A percentile compares a stretch with the other conserved stretches of the same genome.
phyloP scores from a whole-genome alignment of 2,113 vertebrate species.

The Hyaena hyaena region DNA sequence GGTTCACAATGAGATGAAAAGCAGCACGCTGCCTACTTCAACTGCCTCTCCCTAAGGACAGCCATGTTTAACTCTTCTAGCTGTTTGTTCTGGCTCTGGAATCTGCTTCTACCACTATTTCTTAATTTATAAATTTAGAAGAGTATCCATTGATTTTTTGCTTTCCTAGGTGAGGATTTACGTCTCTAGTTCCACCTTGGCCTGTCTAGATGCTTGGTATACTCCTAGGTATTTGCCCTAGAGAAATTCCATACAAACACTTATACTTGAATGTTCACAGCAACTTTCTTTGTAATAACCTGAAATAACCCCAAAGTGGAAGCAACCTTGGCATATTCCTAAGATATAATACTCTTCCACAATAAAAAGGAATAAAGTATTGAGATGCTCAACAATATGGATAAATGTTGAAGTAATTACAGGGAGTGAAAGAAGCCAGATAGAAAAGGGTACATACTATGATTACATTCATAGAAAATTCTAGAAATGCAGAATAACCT shows the following conservation, averaged over 20 bases:
- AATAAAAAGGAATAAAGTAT: not conserved
- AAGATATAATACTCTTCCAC: not conserved
- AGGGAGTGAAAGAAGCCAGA: not conserved
- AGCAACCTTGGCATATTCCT: not conserved
- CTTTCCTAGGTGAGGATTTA: not conserved
- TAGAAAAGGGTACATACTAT: not conserved
- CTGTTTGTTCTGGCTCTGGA: not conserved
- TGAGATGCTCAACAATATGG: not conserved
- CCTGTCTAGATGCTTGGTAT: not conserved
- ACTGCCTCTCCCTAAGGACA: not conserved
- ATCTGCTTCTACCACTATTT: not conserved
- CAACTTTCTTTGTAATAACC: not conserved
- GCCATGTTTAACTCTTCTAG: not conserved
- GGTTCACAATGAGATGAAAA: not conserved
- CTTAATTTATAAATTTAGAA: not conserved
- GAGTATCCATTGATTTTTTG: not conserved
- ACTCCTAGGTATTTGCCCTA: not conserved
- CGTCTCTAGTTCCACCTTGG: not conserved
- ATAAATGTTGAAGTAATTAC: not conserved
- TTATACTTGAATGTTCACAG: not conserved
- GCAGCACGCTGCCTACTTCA: not conserved
- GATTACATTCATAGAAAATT: not conserved
- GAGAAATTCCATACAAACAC: not conserved
- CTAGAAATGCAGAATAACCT: not conserved
- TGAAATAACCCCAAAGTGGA: not conserved